Evolutionary conservation across 1,140 invertebrate species (phyloP).

Genomic region (Drosophila guanche): DNA sequence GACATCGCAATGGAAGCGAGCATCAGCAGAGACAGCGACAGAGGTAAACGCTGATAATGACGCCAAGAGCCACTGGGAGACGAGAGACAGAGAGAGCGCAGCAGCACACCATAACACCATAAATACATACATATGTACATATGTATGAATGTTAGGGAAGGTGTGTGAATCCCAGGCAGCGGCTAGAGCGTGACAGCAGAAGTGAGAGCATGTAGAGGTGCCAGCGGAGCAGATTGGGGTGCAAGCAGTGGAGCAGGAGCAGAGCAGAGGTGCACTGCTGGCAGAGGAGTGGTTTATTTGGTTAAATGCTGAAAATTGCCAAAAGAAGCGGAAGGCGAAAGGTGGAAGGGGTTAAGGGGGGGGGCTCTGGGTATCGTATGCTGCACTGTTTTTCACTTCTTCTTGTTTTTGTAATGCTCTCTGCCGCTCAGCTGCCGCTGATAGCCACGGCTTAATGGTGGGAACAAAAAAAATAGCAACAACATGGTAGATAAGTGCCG

Average conservation of each 20-base stretch:
- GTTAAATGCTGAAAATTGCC: conserved; percentile 79
- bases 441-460: conserved; percentile 74
- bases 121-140: too few species aligned
- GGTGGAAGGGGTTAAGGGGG: not conserved
- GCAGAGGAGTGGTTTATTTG: conserved; percentile 61
- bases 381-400: conserved; percentile 53
- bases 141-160: too few species aligned
- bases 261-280: conserved; percentile 6
- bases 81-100: not conserved
- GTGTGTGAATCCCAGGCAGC: too few species aligned
- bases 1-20: conserved; percentile 18
- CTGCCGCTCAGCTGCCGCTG: conserved; percentile 67
- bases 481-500: conserved; percentile 30
- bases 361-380: conserved; percentile 49
- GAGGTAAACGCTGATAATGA: conserved; percentile 66
- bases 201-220: not conserved
- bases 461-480: conserved; percentile 55
- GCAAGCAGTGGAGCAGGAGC: not conserved
- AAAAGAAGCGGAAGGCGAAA: conserved; percentile 50
- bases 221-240: conserved; percentile 8
- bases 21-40: not conserved
- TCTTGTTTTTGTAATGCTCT: conserved; percentile 47
- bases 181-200: conserved; percentile 1
- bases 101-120: too few species aligned
- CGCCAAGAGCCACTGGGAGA: conserved; percentile 33